Conservation (phyloP, 2,797 vertebrate species). For the Gallinago solitaria region DNA sequence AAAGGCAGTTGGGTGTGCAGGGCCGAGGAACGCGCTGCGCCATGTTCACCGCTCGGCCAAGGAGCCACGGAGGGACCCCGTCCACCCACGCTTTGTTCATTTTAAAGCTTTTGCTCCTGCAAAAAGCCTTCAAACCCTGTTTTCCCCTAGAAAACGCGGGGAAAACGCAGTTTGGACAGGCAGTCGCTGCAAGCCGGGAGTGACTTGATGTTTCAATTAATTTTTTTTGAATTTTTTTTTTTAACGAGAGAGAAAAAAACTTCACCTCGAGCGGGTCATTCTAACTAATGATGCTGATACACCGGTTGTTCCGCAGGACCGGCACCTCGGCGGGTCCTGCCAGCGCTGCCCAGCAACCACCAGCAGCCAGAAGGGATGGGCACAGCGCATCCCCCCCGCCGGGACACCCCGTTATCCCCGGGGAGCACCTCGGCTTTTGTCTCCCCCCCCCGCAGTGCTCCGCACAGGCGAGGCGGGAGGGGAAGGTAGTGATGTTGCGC, state of each 20-base stretch:
- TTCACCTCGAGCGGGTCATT: background rate
- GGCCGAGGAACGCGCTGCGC: background rate
- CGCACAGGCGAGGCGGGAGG: too few relatives aligned
- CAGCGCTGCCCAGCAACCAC: background rate
- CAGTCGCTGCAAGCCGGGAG: accelerated
- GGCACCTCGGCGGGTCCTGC: background rate
- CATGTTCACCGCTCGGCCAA: background rate
- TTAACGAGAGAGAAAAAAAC: background rate
- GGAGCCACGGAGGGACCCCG: background rate
- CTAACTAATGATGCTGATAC: background rate
- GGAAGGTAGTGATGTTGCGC: background rate
- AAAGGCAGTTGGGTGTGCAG: background rate
- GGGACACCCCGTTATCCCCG: background rate
- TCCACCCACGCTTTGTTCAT: background rate
- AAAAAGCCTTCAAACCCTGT: background rate
- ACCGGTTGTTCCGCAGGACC: background rate
- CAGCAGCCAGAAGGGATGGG: background rate
- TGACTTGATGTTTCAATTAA: background rate
- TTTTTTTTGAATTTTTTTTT: background rate
- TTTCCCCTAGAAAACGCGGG: accelerated
- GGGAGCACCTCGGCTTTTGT: background rate
- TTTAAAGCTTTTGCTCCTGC: accelerated
- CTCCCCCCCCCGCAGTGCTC: background rate
- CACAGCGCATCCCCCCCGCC: background rate
- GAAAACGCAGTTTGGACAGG: accelerated